Percentiles rank a stretch among this genome's conserved stretches.
These are phyloP conservation scores for Zoroaster sp. DNA, from an alignment of 53 echinoderm and acorn worm species.

Conservation along the genomic window DNA sequence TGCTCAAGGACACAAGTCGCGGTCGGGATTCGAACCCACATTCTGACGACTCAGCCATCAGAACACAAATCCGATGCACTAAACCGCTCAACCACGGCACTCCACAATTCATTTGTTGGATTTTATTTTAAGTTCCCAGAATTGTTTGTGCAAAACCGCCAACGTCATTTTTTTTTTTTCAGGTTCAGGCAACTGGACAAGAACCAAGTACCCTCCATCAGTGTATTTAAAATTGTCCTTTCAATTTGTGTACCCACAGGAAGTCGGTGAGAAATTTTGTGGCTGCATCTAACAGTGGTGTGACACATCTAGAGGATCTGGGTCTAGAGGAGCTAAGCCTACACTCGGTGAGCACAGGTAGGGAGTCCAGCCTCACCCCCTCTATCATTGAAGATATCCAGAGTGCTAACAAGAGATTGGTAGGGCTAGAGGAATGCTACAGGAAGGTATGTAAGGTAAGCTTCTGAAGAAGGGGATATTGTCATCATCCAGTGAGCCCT, in stretches of 20 bases:
- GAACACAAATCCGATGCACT: too few relatives aligned
- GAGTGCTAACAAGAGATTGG: conserved; percentile 61
- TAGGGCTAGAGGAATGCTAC: conserved; percentile 83
- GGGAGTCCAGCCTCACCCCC: conserved; percentile 37
- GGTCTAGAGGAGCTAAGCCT: conserved; percentile 62
- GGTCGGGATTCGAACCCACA: too few relatives aligned
- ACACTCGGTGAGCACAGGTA: conserved; percentile 32
- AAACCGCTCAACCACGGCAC: too few relatives aligned
- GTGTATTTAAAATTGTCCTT: not conserved
- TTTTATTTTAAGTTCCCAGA: too few relatives aligned
- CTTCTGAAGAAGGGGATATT: not conserved
- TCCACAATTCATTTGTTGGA: too few relatives aligned
- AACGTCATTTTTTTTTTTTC: too few relatives aligned
- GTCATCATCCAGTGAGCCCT: not conserved
- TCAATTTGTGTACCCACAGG: conserved; percentile 36
- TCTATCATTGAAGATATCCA: conserved; percentile 54
- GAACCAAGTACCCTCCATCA: not conserved
- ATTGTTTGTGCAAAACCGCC: too few relatives aligned
- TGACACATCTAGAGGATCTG: conserved; percentile 81
- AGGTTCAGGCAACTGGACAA: too few relatives aligned
- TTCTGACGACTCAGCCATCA: too few relatives aligned
- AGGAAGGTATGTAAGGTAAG: conserved; percentile 86
- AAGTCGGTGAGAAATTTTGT: conserved; percentile 79
- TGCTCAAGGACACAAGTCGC: too few relatives aligned
- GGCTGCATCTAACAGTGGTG: conserved; percentile 82